Conservation (phyloP, 2,113 vertebrate species). For the Notothenia rossii region DNA sequence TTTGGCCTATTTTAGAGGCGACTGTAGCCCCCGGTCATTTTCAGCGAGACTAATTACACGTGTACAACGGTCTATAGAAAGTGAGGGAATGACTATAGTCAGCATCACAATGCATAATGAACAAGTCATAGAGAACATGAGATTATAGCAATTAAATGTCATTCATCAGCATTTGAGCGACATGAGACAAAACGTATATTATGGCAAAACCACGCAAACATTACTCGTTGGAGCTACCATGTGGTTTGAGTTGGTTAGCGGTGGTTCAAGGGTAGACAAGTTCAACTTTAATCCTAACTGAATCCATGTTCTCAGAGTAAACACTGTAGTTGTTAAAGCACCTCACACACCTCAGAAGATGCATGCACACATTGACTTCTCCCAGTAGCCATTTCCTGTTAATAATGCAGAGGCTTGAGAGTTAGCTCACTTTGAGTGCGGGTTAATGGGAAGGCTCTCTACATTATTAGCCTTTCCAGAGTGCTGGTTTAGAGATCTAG, state of each 20-base stretch:
- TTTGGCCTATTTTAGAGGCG: constrained; percentile 2
- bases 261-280: not conserved
- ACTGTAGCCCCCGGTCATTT: not conserved
- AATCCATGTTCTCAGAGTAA: constrained; percentile 25
- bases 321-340: not conserved
- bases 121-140: not conserved
- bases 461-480: constrained; percentile 40
- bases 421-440: constrained; percentile 25
- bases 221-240: not conserved
- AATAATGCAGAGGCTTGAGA: not conserved
- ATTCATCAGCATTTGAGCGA: not conserved
- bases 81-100: constrained; percentile 1
- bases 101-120: not conserved
- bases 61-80: constrained; percentile 2
- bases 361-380: constrained; percentile 17
- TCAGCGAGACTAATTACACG: constrained; percentile 40
- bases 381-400: constrained; percentile 1
- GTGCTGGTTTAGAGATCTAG: constrained; percentile 22
- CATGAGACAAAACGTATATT: not conserved
- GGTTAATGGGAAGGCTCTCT: constrained; percentile 29
- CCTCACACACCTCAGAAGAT: not conserved
- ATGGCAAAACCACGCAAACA: not conserved
- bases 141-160: not conserved
- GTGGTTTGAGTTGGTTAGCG: not conserved
- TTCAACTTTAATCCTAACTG: constrained; percentile 19